phyloP scores from a whole-genome alignment of 1,140 invertebrate genomes.

The Steinernema khuongi region DNA sequence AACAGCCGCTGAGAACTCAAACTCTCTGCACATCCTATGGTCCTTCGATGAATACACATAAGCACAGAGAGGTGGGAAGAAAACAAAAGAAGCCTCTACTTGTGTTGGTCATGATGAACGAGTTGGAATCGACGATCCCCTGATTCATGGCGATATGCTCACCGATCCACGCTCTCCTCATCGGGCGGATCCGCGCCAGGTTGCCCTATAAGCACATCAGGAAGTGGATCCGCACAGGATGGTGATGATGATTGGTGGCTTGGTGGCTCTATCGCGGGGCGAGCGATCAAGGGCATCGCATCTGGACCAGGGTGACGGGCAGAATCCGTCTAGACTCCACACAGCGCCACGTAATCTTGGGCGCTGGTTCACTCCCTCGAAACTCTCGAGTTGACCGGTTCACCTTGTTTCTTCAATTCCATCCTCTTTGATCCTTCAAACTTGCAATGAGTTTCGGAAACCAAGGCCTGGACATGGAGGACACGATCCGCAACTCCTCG shows the following conservation, averaged over 20 bases:
- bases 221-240: conserved; percentile 8
- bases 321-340: too few species aligned
- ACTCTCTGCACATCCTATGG: too few species aligned
- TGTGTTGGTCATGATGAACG: conserved; percentile 8
- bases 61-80: too few species aligned
- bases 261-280: neutral
- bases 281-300: too few species aligned
- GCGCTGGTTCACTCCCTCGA: too few species aligned
- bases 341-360: too few species aligned
- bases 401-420: too few species aligned
- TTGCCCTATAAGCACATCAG: conserved; percentile 6
- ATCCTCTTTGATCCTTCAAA: neutral
- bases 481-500: conserved; percentile 14
- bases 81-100: too few species aligned
- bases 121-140: conserved; percentile 1
- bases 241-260: neutral
- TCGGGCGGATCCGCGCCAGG: neutral
- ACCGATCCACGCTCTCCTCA: neutral
- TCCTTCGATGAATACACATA: too few species aligned
- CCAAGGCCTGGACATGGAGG: conserved; percentile 28
- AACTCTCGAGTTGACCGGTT: too few species aligned
- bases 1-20: too few species aligned
- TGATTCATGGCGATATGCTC: conserved; percentile 11
- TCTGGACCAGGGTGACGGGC: too few species aligned
- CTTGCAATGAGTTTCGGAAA: neutral